These are phyloP conservation scores for Sturmia bella DNA, from an alignment of 2,888 invertebrate species.

Conservation along the genomic window DNA sequence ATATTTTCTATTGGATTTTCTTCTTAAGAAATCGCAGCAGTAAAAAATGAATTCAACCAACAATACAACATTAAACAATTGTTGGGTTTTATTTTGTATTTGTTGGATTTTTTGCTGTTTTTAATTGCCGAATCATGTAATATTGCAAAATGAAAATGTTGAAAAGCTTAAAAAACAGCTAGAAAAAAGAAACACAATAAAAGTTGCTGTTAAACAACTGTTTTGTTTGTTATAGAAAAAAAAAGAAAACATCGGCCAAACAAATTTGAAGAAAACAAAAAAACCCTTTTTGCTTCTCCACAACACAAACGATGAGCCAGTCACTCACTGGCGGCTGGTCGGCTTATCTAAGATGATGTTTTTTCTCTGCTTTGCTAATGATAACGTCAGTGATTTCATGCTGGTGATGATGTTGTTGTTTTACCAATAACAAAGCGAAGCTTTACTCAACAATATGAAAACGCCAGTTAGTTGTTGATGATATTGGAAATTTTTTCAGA, in stretches of 20 bases:
- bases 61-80: slow-evolving; percentile 49
- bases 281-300: slow-evolving; percentile 46
- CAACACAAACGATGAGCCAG: slow-evolving; percentile 54
- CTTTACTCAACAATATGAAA: slow-evolving; percentile 43
- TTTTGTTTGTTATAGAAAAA: slow-evolving; percentile 21
- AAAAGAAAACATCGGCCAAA: slow-evolving; percentile 12
- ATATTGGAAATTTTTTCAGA: slow-evolving; percentile 23
- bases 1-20: slow-evolving; percentile 20
- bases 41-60: neutral
- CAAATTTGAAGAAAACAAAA: slow-evolving; percentile 1
- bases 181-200: slow-evolving; percentile 47
- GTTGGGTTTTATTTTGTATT: slow-evolving; percentile 20
- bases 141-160: slow-evolving; percentile 69
- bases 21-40: neutral
- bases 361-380: slow-evolving; percentile 12
- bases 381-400: slow-evolving; percentile 28
- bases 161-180: slow-evolving; percentile 14
- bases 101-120: slow-evolving; percentile 51
- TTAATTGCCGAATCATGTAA: slow-evolving; percentile 72
- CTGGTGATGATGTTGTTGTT: slow-evolving; percentile 46
- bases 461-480: slow-evolving; percentile 51
- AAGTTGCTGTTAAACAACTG: slow-evolving; percentile 61
- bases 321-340: neutral
- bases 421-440: neutral
- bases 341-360: slow-evolving; percentile 51